Evolutionary conservation across 1,140 invertebrate genomes (phyloP), one percentile per base, ranked within the genome.

Genomic region (Trachelipus rathkii): DNA sequence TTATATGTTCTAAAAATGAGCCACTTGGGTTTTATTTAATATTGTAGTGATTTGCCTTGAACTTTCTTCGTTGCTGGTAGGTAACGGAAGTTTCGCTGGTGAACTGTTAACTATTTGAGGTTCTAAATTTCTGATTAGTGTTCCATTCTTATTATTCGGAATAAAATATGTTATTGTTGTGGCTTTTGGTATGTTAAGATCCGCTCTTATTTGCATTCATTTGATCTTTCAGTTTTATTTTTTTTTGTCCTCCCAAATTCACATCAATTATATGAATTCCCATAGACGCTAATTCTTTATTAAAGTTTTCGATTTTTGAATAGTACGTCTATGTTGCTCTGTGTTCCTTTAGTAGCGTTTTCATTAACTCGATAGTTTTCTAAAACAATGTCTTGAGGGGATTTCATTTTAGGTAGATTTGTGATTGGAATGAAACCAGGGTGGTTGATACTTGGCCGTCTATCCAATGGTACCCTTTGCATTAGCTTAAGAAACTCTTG

Each of bases 161-260:
- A 60, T 60, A 60, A 60, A 15, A 19, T 60, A 60, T 19, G 11
- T 60, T 13, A 60, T 60, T 3, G 50, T 60, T 15, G 50, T 60
- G 11, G 50, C 50, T 8, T 19, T 19, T 15, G 50, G 19, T 3
- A 60, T 15, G 19, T 60, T 60, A n/a, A 15, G 19, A 13, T 15
- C 50, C 50, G 8, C 50, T 60, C 19, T 19, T 60, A 60, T 60
- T 60, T 15, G 50, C 1, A 60, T 60, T 60, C 19, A 60, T 19
- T 60, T 60, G 50, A 60, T 60, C 50, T 60, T 60, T 60, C 2
- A 60, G 50, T 60, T 60, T 60, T 60, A 60, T 60, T 60, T 60
- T n/a, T n/a, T n/a, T 60, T 60, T 60, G 50, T 13, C 50, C 50
- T 15, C 19, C 50, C 1, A 60, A 60, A 1, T 60, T 8, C 3